Evolutionary conservation across 2,113 vertebrate genomes (phyloP).

Genomic region (Machaerirhynchus nigripectus): DNA sequence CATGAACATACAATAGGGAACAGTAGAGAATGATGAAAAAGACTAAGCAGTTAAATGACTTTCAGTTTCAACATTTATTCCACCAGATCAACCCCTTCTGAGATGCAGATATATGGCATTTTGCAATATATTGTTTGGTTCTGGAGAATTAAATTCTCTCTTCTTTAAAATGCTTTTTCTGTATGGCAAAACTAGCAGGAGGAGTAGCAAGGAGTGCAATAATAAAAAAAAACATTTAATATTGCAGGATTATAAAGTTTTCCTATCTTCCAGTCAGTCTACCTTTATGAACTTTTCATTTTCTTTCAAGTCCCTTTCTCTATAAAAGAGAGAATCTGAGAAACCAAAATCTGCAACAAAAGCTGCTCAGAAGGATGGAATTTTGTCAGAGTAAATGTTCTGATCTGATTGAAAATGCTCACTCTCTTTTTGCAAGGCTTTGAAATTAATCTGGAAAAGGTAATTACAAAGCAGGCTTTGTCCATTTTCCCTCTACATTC

Average conservation of each 20-base stretch:
- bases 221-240: conserved; percentile 5
- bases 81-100: background rate
- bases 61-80: background rate
- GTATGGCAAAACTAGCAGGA: background rate
- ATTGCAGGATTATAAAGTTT: background rate
- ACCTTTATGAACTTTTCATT: background rate
- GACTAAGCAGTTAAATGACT: background rate
- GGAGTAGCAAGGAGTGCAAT: background rate
- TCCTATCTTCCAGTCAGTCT: background rate
- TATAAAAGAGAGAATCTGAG: background rate
- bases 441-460: background rate
- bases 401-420: background rate
- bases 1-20: background rate
- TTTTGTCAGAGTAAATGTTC: background rate
- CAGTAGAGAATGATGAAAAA: background rate
- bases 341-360: background rate
- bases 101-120: background rate
- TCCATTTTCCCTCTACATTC: background rate
- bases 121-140: background rate
- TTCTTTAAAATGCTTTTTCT: background rate
- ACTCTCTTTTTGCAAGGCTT: background rate
- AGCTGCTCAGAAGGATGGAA: background rate
- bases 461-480: background rate
- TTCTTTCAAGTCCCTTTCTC: background rate
- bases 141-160: background rate